phyloP scores from a whole-genome alignment of 2,113 vertebrate species.

The Parus major region DNA sequence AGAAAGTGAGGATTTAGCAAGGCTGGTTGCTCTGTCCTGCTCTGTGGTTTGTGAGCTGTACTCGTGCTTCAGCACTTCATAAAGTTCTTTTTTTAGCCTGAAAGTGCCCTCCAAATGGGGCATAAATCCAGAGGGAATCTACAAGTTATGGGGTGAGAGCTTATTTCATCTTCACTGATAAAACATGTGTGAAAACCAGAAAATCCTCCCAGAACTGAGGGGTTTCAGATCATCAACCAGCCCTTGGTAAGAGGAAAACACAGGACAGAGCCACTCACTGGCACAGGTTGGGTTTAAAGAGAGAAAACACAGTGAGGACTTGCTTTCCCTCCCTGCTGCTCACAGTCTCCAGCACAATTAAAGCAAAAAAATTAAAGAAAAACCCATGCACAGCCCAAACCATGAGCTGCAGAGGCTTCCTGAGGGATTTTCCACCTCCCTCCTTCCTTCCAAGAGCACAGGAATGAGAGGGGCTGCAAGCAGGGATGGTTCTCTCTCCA shows the following conservation, averaged over 20 bases:
- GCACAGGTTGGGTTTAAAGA: neutral
- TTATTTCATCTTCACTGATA: neutral
- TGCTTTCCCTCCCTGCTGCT: neutral
- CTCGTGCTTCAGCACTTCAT: rapidly evolving
- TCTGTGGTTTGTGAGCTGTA: neutral
- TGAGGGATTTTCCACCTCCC: neutral
- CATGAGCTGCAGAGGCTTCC: neutral
- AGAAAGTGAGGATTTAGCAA: neutral
- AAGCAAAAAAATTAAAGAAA: neutral
- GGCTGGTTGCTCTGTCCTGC: neutral
- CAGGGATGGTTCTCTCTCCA: neutral
- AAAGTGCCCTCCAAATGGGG: neutral
- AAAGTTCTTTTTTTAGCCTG: neutral
- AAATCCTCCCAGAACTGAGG: neutral
- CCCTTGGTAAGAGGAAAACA: neutral
- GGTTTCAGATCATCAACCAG: neutral
- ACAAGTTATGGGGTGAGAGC: rapidly evolving
- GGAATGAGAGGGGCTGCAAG: neutral
- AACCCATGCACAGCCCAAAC: neutral
- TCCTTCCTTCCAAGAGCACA: neutral
- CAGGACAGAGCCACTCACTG: neutral
- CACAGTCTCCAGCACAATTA: neutral
- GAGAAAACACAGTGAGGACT: neutral
- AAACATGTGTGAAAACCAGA: neutral
- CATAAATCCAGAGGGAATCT: neutral